Percentiles rank a stretch among this genome's conserved stretches.
Conservation (phyloP, 2,888 invertebrate species). For the Agrotis ipsilon region DNA sequence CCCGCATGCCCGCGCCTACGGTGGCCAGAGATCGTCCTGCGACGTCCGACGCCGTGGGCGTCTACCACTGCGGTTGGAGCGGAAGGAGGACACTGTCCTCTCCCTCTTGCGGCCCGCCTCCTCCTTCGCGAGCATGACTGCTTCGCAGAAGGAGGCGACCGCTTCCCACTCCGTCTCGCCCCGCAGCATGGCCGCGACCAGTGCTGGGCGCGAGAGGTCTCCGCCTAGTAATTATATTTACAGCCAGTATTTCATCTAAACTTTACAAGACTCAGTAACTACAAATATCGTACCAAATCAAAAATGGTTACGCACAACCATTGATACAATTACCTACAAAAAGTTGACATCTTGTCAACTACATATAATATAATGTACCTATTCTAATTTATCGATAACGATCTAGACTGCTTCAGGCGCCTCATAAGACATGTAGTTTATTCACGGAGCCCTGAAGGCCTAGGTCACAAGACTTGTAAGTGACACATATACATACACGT, state of each 20-base stretch:
- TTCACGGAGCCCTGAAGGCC: conserved; percentile 27
- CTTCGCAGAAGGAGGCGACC: too few relatives aligned
- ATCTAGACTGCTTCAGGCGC: conserved; percentile 34
- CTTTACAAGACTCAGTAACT: not conserved
- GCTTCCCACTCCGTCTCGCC: too few relatives aligned
- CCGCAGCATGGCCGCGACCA: too few relatives aligned
- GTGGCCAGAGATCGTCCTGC: too few relatives aligned
- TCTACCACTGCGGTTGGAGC: too few relatives aligned
- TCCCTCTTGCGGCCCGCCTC: too few relatives aligned
- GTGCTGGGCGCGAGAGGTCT: too few relatives aligned
- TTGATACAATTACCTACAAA: not conserved
- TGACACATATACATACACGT: conserved; percentile 14
- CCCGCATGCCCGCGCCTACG: too few relatives aligned
- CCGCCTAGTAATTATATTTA: too few relatives aligned
- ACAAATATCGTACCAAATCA: not conserved
- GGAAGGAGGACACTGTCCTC: too few relatives aligned
- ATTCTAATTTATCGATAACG: conserved; percentile 18
- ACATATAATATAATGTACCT: not conserved
- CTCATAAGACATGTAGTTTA: conserved; percentile 22
- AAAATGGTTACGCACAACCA: not conserved
- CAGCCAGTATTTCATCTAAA: not conserved
- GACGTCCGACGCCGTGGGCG: too few relatives aligned
- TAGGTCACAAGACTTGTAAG: conserved; percentile 18
- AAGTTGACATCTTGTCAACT: conserved; percentile 1
- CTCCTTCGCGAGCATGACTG: too few relatives aligned